phyloP scores from a whole-genome alignment of 2,888 invertebrate genomes.

The Toxonevra muliebris region DNA sequence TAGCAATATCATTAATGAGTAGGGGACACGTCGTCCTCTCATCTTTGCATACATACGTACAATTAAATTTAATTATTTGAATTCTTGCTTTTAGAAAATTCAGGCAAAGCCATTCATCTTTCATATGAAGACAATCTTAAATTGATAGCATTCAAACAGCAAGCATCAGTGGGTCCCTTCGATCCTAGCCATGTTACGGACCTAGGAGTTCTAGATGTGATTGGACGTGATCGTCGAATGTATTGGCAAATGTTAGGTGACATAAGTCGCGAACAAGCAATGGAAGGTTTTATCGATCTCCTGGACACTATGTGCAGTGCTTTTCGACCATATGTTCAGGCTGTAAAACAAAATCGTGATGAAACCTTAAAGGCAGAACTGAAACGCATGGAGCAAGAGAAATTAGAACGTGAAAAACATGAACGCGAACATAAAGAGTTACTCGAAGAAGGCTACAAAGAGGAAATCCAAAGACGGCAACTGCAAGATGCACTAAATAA shows the following conservation, averaged over 20 bases:
- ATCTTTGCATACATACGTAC: background rate
- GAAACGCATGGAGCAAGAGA: constrained; percentile 56
- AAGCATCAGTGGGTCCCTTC: constrained; percentile 86
- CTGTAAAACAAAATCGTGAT: constrained; percentile 87
- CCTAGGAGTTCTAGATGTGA: constrained; percentile 92
- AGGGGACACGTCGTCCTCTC: background rate
- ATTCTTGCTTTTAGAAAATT: constrained; percentile 77
- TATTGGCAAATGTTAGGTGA: constrained; percentile 94
- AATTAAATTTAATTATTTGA: constrained; percentile 4
- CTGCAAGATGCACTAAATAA: constrained; percentile 97
- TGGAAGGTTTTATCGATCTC: constrained; percentile 90
- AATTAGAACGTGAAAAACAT: constrained; percentile 48
- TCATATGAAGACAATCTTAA: constrained; percentile 93
- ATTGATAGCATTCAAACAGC: constrained; percentile 91
- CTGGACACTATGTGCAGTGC: constrained; percentile 88
- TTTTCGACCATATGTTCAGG: constrained; percentile 90
- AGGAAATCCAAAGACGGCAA: constrained; percentile 69
- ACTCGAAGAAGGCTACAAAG: constrained; percentile 57
- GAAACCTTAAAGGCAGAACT: constrained; percentile 73
- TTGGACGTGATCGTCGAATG: constrained; percentile 89
- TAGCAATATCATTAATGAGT: background rate
- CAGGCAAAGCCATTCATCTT: constrained; percentile 95
- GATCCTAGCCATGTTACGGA: constrained; percentile 78
- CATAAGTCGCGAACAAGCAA: constrained; percentile 85
- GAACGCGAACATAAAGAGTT: constrained; percentile 54